phyloP scores from a whole-genome alignment of 1,140 invertebrate genomes.

The Pogonomyrmex californicus region DNA sequence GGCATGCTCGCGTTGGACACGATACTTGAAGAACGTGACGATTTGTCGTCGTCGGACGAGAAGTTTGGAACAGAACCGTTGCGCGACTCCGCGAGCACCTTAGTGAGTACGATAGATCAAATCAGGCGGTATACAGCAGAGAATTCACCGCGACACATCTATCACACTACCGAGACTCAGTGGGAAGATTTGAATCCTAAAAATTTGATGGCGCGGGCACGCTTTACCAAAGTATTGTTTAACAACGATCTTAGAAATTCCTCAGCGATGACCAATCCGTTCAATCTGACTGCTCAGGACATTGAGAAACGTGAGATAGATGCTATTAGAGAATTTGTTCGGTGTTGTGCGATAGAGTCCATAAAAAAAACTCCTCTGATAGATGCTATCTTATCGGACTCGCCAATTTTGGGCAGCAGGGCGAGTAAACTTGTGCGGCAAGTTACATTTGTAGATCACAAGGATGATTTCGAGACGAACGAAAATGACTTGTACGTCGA shows the following conservation, averaged over 20 bases:
- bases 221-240: constrained; percentile 77
- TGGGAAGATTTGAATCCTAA: constrained; percentile 87
- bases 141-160: constrained; percentile 88
- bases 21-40: constrained; percentile 89
- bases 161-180: constrained; percentile 87
- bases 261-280: constrained; percentile 44
- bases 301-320: constrained; percentile 80
- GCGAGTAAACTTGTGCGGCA: constrained; percentile 69
- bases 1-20: constrained; percentile 86
- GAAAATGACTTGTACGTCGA: constrained; percentile 82
- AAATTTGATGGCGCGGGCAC: constrained; percentile 83
- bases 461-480: constrained; percentile 64
- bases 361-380: constrained; percentile 80
- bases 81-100: constrained; percentile 86
- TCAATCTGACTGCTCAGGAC: constrained; percentile 79
- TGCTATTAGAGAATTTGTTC: constrained; percentile 75
- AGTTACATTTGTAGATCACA: constrained; percentile 17
- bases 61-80: constrained; percentile 39
- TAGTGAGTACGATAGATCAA: constrained; percentile 90
- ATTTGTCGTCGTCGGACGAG: constrained; percentile 74
- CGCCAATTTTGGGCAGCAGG: constrained; percentile 79
- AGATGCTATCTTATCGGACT: constrained; percentile 82
- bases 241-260: constrained; percentile 75
- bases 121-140: constrained; percentile 88
- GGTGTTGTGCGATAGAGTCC: constrained; percentile 74